Percentiles rank a stretch among this genome's conserved stretches.
Conservation (phyloP, 2,797 vertebrate genomes). For the Antrozous pallidus region DNA sequence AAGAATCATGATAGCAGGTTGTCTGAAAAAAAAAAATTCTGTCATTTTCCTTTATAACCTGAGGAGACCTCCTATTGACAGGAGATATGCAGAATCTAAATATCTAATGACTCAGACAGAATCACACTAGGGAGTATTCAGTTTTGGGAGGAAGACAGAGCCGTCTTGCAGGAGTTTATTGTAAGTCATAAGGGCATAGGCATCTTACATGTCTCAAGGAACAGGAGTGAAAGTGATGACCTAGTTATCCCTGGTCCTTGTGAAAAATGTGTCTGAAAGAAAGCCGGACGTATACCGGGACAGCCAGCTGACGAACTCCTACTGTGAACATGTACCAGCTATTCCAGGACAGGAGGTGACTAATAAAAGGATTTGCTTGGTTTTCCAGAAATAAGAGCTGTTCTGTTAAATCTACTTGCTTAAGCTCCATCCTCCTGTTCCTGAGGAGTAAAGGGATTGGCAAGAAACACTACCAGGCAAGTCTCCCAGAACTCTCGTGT, state of each 20-base stretch:
- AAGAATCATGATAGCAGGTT: background rate
- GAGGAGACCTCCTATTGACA: background rate
- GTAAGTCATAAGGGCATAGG: too few relatives aligned
- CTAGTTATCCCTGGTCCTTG: background rate
- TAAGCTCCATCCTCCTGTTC: slow-evolving; percentile 5
- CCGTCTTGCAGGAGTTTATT: too few relatives aligned
- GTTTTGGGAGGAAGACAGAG: background rate
- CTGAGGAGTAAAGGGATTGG: background rate
- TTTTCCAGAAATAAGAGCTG: slow-evolving; percentile 52
- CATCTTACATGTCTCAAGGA: background rate
- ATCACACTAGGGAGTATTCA: background rate
- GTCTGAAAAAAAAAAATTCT: background rate
- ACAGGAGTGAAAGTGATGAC: slow-evolving; percentile 34
- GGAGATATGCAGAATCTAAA: background rate
- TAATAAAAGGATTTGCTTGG: background rate
- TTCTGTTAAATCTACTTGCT: slow-evolving; percentile 38
- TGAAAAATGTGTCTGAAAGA: background rate
- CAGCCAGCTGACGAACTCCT: slow-evolving; percentile 26
- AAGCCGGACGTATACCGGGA: slow-evolving; percentile 11
- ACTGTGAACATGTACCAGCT: background rate
- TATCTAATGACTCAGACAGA: slow-evolving; percentile 15
- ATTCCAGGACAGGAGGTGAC: background rate
- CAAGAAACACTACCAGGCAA: background rate
- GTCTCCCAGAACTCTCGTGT: slow-evolving; percentile 37
- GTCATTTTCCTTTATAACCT: slow-evolving; percentile 2